Conservation (phyloP, 2,888 invertebrate genomes). For the Drosophila crucigera region DNA sequence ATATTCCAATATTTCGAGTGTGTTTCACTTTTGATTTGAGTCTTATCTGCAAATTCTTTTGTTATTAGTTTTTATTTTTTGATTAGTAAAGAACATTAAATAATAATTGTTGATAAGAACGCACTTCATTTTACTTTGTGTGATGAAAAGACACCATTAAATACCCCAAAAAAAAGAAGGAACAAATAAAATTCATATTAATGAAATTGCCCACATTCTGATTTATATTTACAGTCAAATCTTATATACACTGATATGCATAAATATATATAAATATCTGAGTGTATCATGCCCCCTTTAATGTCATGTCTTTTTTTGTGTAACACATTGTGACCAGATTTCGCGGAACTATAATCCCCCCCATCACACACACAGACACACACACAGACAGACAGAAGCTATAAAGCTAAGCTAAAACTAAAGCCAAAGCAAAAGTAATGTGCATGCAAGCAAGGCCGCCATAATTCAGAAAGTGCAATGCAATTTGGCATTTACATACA, state of each 20-base stretch:
- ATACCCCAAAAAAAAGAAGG: background rate
- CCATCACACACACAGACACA: background rate
- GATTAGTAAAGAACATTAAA: background rate
- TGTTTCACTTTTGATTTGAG: background rate
- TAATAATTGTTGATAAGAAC: background rate
- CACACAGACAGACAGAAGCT: background rate
- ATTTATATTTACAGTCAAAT: background rate
- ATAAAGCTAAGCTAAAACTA: conserved; percentile 10
- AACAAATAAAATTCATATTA: conserved; percentile 1
- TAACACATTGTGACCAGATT: conserved; percentile 76
- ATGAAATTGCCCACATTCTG: conserved; percentile 16
- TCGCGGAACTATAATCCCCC: conserved; percentile 48
- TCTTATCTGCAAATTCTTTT: background rate
- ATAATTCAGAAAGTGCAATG: conserved; percentile 65
- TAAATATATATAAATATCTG: conserved; percentile 1
- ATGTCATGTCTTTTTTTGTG: conserved; percentile 52
- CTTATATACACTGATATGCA: background rate
- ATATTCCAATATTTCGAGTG: background rate
- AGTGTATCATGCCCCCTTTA: conserved; percentile 14
- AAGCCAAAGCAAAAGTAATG: conserved; percentile 40
- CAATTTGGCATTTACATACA: conserved; percentile 59
- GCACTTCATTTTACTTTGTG: background rate
- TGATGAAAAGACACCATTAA: background rate
- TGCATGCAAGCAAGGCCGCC: conserved; percentile 62
- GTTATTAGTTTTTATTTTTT: background rate